Conservation (phyloP, 1,140 invertebrate species). For the Gryon sp. region DNA sequence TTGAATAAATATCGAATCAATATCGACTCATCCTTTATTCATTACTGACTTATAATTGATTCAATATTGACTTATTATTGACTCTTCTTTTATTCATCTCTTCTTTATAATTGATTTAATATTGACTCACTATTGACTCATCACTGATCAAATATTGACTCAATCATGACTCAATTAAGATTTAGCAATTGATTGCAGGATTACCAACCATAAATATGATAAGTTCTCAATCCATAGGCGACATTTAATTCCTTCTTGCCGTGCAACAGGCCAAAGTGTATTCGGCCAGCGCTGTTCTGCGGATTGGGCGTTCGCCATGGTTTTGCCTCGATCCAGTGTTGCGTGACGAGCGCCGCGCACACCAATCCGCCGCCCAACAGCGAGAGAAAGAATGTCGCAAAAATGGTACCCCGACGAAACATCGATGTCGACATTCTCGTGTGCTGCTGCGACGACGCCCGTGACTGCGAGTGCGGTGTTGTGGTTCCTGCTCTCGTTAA, state of each 20-base stretch:
- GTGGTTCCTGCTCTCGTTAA: conserved; percentile 45
- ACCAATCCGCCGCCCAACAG: conserved; percentile 90
- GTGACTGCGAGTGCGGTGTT: conserved; percentile 47
- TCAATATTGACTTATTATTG: no score
- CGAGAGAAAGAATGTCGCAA: conserved; percentile 92
- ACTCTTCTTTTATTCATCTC: no score
- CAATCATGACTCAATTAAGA: no score
- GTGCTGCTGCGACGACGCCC: conserved; percentile 12
- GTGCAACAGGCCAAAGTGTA: conserved; percentile 91
- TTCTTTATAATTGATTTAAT: no score
- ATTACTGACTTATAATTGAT: no score
- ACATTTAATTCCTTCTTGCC: conserved; percentile 91
- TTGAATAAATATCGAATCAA: no score
- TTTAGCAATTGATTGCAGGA: no score
- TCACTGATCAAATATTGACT: no score
- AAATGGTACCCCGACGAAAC: conserved; percentile 89
- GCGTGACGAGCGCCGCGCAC: conserved; percentile 90
- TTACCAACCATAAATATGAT: conserved; percentile 86
- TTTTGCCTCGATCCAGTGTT: conserved; percentile 91
- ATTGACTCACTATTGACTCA: no score
- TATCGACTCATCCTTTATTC: no score
- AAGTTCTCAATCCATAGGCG: conserved; percentile 88
- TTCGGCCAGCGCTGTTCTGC: conserved; percentile 85
- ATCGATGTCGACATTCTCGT: conserved; percentile 76
- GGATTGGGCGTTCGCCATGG: conserved; percentile 85